Conservation (phyloP, 2,888 invertebrate genomes). For the Crioceris asparagi region DNA sequence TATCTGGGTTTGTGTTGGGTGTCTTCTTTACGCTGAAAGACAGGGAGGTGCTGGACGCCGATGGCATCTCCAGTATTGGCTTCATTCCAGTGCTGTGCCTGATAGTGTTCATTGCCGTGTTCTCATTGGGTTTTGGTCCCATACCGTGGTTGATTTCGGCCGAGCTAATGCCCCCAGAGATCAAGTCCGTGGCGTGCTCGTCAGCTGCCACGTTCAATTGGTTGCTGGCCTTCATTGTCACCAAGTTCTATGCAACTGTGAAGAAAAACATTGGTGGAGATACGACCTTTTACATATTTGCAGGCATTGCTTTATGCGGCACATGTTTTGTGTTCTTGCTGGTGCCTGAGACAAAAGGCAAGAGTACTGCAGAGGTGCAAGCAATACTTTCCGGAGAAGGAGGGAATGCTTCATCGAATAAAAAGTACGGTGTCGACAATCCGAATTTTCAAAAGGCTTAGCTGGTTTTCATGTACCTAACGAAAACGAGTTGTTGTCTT, state of each 20-base stretch:
- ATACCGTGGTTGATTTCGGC: slow-evolving; percentile 80
- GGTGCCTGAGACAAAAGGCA: slow-evolving; percentile 61
- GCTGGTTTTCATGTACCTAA: slow-evolving; percentile 1
- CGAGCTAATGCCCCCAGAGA: slow-evolving; percentile 69
- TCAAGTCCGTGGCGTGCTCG: slow-evolving; percentile 65
- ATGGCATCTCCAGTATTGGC: slow-evolving; percentile 44
- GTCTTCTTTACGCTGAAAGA: slow-evolving; percentile 51
- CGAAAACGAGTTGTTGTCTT: not conserved
- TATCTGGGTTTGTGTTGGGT: slow-evolving; percentile 58
- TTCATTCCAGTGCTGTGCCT: slow-evolving; percentile 68
- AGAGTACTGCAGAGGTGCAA: slow-evolving; percentile 31
- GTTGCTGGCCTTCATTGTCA: slow-evolving; percentile 68
- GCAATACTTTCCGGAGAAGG: slow-evolving; percentile 16
- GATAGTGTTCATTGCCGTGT: slow-evolving; percentile 64
- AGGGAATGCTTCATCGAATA: slow-evolving; percentile 4
- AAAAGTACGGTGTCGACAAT: slow-evolving; percentile 21
- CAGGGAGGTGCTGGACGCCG: slow-evolving; percentile 27
- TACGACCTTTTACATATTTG: slow-evolving; percentile 64
- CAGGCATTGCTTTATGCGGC: slow-evolving; percentile 52
- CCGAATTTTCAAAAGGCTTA: slow-evolving; percentile 19
- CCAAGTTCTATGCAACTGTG: slow-evolving; percentile 55
- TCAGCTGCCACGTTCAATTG: slow-evolving; percentile 73
- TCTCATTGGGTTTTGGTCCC: slow-evolving; percentile 76
- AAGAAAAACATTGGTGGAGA: slow-evolving; percentile 46
- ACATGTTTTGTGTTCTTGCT: slow-evolving; percentile 55